Percentiles rank a stretch among this genome's conserved stretches.
These are phyloP conservation scores for Hafferia zeledoni DNA, from an alignment of 2,797 vertebrate species.

Conservation along the genomic window DNA sequence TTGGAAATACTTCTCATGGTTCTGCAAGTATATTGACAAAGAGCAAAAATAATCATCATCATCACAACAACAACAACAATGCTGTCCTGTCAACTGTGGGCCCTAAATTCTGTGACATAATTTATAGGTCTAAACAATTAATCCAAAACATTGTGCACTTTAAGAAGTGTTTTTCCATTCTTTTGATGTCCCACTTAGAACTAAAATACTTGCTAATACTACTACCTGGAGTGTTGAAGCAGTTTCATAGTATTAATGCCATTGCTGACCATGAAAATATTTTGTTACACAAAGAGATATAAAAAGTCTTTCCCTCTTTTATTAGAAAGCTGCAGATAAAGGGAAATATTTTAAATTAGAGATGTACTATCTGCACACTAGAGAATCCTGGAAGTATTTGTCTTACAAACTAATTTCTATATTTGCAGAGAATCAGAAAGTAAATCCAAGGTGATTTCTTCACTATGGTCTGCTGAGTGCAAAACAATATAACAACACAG, in stretches of 20 bases:
- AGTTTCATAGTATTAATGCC: background rate
- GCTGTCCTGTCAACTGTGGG: background rate
- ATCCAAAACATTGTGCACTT: background rate
- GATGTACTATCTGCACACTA: background rate
- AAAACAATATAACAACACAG: background rate
- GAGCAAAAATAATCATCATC: background rate
- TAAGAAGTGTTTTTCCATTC: background rate
- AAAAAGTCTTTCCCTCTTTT: background rate
- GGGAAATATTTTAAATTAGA: background rate
- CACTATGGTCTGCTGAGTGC: background rate
- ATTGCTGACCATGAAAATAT: background rate
- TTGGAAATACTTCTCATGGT: background rate
- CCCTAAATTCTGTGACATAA: background rate
- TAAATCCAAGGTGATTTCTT: background rate
- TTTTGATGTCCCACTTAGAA: background rate
- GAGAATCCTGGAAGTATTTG: background rate
- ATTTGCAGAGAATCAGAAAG: constrained; percentile 2
- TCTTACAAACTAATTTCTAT: background rate
- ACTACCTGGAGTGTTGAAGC: background rate
- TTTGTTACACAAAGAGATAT: background rate
- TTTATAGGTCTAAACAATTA: background rate
- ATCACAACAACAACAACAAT: background rate
- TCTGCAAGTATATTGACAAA: background rate
- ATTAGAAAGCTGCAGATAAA: background rate
- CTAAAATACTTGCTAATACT: background rate